Conservation (phyloP, 1,140 invertebrate genomes). For the Drosophila kohkoa region DNA sequence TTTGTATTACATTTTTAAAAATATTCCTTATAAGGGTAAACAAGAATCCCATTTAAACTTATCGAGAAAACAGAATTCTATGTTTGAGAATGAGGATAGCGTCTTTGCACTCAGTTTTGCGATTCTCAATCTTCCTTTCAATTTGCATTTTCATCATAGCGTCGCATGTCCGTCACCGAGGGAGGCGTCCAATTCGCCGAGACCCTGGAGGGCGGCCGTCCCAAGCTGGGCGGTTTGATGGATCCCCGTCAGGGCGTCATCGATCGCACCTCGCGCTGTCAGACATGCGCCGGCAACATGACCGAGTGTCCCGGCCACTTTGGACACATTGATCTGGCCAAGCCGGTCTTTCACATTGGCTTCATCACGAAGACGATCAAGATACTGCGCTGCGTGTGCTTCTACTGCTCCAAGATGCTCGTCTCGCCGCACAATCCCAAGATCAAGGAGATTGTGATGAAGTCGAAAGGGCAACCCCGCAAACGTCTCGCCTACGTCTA, state of each 20-base stretch:
- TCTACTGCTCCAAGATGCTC: constrained; percentile 98
- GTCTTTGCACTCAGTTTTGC: no score
- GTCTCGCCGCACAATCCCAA: constrained; percentile 98
- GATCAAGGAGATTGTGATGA: constrained; percentile 98
- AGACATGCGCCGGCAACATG: constrained; percentile 99
- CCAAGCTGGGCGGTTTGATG: constrained; percentile 99
- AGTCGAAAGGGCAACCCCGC: constrained; percentile 98
- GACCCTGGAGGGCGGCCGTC: constrained; percentile 98
- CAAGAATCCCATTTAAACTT: no score
- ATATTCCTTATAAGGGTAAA: no score
- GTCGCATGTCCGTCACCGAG: constrained; percentile 98
- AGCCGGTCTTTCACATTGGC: constrained; percentile 99
- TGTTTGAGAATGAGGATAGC: no score
- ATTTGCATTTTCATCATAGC: constrained; percentile 86
- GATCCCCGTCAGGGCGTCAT: constrained; percentile 99
- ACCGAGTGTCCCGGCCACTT: constrained; percentile 99
- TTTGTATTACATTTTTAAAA: no score
- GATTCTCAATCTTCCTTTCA: not conserved
- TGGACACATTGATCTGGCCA: constrained; percentile 99
- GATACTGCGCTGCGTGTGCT: constrained; percentile 98
- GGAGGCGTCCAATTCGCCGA: constrained; percentile 98
- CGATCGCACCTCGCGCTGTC: constrained; percentile 96
- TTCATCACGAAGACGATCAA: constrained; percentile 99
- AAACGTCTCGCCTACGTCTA: constrained; percentile 98
- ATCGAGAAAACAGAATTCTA: no score